These are phyloP conservation scores for Martes martes DNA, from an alignment of 2,113 vertebrate species.

Conservation along the genomic window DNA sequence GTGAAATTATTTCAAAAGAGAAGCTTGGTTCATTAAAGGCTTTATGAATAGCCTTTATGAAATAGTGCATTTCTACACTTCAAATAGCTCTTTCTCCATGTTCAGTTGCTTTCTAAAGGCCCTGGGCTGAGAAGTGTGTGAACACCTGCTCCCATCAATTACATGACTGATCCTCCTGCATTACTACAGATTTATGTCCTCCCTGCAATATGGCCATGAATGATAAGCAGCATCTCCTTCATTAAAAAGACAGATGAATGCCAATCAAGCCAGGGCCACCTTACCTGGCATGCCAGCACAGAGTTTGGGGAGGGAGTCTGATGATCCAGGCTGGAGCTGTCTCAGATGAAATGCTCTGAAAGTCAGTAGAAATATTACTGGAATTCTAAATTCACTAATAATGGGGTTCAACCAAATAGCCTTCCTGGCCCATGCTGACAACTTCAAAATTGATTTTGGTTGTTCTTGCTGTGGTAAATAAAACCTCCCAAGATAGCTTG, in stretches of 20 bases:
- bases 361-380: conserved; percentile 65
- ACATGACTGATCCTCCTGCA: background rate
- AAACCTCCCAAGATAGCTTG: conserved; percentile 65
- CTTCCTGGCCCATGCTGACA: conserved; percentile 74
- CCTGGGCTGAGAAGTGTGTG: background rate
- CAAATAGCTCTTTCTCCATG: background rate
- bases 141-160: background rate
- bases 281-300: background rate
- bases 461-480: conserved; percentile 72
- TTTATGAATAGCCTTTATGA: background rate
- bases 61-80: background rate
- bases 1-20: background rate
- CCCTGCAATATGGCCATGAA: background rate
- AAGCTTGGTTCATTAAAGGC: background rate
- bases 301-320: background rate
- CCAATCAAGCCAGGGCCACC: background rate
- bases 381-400: conserved; percentile 61
- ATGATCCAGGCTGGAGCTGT: background rate
- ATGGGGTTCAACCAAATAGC: conserved; percentile 75
- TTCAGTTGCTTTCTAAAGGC: background rate
- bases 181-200: background rate
- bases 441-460: conserved; percentile 79
- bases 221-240: background rate
- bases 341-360: conserved; percentile 63
- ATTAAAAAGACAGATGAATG: background rate